Base-by-base conservation (phyloP, 2,888 invertebrate genomes). In the Cybosia mesomella region DNA sequence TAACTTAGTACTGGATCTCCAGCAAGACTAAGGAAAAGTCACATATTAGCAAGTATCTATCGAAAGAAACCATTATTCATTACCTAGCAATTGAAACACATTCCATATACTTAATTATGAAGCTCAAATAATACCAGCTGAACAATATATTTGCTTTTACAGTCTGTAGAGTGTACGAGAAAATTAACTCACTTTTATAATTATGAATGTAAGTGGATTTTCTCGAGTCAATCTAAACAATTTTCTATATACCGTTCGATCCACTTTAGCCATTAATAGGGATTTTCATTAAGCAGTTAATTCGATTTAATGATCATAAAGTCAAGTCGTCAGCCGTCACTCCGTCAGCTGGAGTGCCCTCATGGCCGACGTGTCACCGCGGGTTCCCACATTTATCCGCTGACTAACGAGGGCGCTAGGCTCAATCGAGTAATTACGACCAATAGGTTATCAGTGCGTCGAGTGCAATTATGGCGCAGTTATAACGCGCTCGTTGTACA, bases 401-500 rank as follows among this genome's bases (percentile, higher is more conserved):
- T 60, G 60, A 60, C 74, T 76, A 77, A 77, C 75, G 75, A 79
- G 74, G 66, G 64, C 54, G 64, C 55, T 54, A 22, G 39, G 21
- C 53, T 24, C 68, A 15, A 63, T 15, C 70, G 74, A 66, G 68
- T 80, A 73, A 82, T 81, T 80, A 82, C 73, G 74, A 70, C 70
- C 80, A 80, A 76, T 77, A 73, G 75, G 74, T 75, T 76, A 79
- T 74, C 74, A 71, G 62, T 36, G 55, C 75, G 70, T 76, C 76
- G 70, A 79, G 73, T 75, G 75, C 80, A 79, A 78, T 80, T 78
- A 77, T 66, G 39, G 68, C 74, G 65, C 67, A 74, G 76, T 71
- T 77, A 73, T 79, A 80, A 80, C 70, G 76, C 69, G 72, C 68
- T 76, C 73, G 74, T 77, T 82, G 83, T 78, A 83, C 81, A 75